Evolutionary conservation across 2,113 vertebrate genomes (phyloP), one percentile per base, ranked within the genome.

Genomic region (Pelusios castaneus): DNA sequence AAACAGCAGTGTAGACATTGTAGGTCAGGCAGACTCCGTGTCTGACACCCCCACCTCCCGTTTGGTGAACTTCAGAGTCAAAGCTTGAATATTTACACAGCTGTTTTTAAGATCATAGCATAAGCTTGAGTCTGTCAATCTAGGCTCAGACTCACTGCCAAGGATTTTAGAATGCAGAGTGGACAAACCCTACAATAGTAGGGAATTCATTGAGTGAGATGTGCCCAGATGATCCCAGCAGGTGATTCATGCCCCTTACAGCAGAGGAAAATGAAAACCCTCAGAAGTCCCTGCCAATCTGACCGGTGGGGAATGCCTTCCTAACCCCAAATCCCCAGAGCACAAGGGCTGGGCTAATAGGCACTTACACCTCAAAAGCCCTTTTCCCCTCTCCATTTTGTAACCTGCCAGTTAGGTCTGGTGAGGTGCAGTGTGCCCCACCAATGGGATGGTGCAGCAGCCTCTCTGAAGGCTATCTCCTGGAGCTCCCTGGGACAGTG

Each of bases 401-500:
- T 34, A 38, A n/a, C n/a, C 19, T 22, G n/a, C n/a, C n/a, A 38
- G 19, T 9, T 31, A 31, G 54, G 70, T 60, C 24, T 3, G 45
- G 34, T 19, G 31, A 34, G 47, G 76, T 55, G 51, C 13, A 10
- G 0, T 6, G 22, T 22, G 1, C 43, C 45, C 60, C 43, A 43
- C 41, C 73, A 76, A 45, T 13, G 41, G 21, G 43, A 13, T 76
- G 41, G 31, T 5, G 47, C 3, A 31, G 27, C 10, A 22, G n/a
- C 60, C 16, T 67, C 34, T 67, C 85, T 81, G 38, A 84, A 77
- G 19, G 31, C 54, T 76, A 73, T 10, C 31, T n/a, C 79, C 80
- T 13, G 0, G 10, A 52, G 2, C 1, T 38, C 75, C 82, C 41
- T 60, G 31, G 60, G 14, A 34, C 34, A 21, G 7, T 0, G 27